Base-by-base conservation (phyloP, 2,797 vertebrate genomes). In the Coranthus polyacanthus region DNA sequence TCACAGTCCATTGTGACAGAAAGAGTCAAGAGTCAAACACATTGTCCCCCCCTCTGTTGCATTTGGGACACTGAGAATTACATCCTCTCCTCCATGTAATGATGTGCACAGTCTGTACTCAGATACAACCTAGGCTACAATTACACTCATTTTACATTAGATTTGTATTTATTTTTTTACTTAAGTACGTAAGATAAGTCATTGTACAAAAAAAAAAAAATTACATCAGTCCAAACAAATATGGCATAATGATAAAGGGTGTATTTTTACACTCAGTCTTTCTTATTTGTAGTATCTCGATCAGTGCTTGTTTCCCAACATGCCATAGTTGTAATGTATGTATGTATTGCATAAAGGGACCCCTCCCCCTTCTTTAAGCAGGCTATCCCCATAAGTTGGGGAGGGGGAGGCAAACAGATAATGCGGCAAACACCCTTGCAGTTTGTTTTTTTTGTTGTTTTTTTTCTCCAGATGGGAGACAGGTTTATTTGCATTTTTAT, bases 401-500 rank as follows among this genome's bases (percentile, higher is more conserved):
- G 66, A 54, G 70, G 69, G n/a, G 67, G 78, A 20, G 22, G 55
- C 34, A 49, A 63, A 81, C 46, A 37, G 68, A 73, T 74, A 65
- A 82, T 83, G 81, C 83, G 22, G 68, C 73, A 86, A 75, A 82
- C 55, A 47, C 50, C 66, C 54, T 66, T 22, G 24, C 72, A 52
- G 26, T 6, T 17, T n/a, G n/a, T n/a, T n/a, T n/a, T n/a, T n/a
- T n/a, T n/a, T n/a, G n/a, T n/a, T n/a, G n/a, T n/a, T n/a, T n/a
- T 51, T 26, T 24, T 36, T 12, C 3, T 44, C 21, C 13, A 11
- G 32, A 50, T 68, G 43, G 17, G 12, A 39, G 20, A 18, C n/a
- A 2, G 61, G 58, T 67, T 73, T 71, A 72, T 83, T 78, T 78
- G 56, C 66, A 70, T 76, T 69, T 70, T 56, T 8, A 64, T 26